These are phyloP conservation scores for Porites lobata DNA, from an alignment of 92 coral and sea anemone species.

Conservation along the genomic window DNA sequence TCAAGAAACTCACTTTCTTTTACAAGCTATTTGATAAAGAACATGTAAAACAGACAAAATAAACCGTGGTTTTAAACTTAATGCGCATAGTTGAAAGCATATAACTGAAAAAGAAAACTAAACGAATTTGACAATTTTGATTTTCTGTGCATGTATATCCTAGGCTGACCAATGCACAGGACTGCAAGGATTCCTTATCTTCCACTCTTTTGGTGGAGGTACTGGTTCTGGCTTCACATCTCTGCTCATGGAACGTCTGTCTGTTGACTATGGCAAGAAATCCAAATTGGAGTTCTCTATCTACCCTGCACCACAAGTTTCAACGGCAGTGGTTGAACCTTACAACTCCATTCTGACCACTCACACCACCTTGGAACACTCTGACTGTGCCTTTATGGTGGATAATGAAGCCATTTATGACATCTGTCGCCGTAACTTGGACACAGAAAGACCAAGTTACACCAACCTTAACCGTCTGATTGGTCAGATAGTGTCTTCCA, in stretches of 20 bases:
- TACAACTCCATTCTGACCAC: too few species aligned
- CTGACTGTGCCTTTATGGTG: conserved; percentile 98
- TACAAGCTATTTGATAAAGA: too few species aligned
- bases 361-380: conserved; percentile 66
- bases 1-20: too few species aligned
- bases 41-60: too few species aligned
- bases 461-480: conserved; percentile 96
- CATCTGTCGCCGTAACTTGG: conserved; percentile 91
- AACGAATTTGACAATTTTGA: conserved; percentile 39
- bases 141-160: neutral
- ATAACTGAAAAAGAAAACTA: too few species aligned
- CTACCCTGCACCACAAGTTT: too few species aligned
- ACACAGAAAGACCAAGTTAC: conserved; percentile 92
- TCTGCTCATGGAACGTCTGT: conserved; percentile 1
- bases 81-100: too few species aligned
- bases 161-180: conserved; percentile 98
- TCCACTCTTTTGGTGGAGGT: conserved; percentile 97
- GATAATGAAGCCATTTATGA: conserved; percentile 98
- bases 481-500: conserved; percentile 91
- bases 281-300: too few species aligned
- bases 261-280: too few species aligned
- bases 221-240: conserved; percentile 97
- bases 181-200: conserved; percentile 92
- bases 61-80: too few species aligned
- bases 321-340: too few species aligned